phyloP scores from a whole-genome alignment of 2,888 invertebrate genomes.

The Xestia xanthographa region DNA sequence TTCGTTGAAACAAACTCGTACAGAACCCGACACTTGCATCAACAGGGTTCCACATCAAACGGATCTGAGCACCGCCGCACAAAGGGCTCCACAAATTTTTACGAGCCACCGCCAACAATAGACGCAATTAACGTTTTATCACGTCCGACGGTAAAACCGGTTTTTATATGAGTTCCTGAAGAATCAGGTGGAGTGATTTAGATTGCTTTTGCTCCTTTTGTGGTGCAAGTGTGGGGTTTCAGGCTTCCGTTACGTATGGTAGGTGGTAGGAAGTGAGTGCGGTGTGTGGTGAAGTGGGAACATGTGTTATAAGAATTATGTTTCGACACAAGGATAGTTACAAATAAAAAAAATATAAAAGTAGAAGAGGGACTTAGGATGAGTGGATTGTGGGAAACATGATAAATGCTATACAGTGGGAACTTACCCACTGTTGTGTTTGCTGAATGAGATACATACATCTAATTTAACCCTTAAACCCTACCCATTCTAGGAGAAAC shows the following conservation, averaged over 20 bases:
- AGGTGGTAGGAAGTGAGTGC: constrained; percentile 14
- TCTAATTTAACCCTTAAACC: too few relatives aligned
- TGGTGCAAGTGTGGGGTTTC: constrained; percentile 45
- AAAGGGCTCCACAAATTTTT: constrained; percentile 70
- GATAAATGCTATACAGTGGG: background rate
- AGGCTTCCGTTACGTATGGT: constrained; percentile 48
- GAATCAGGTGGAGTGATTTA: constrained; percentile 58
- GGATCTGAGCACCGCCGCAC: constrained; percentile 30
- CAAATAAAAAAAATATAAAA: background rate
- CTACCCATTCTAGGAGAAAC: too few relatives aligned
- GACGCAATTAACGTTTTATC: constrained; percentile 75
- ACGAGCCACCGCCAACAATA: constrained; percentile 71
- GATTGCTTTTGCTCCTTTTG: constrained; percentile 59
- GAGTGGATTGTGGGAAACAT: background rate
- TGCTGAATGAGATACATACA: background rate
- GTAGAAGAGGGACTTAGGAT: background rate
- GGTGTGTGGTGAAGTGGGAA: constrained; percentile 26
- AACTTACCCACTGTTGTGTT: background rate
- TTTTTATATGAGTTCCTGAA: constrained; percentile 64
- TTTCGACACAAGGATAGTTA: constrained; percentile 7
- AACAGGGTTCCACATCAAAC: constrained; percentile 64
- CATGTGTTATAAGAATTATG: constrained; percentile 9
- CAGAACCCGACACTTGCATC: constrained; percentile 45
- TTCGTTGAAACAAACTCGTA: constrained; percentile 5
- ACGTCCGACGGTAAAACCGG: constrained; percentile 67